Percentiles rank a stretch among this genome's conserved stretches.
phyloP scores from a whole-genome alignment of 2,113 vertebrate species.

The pig (Sus scrofa) region DNA sequence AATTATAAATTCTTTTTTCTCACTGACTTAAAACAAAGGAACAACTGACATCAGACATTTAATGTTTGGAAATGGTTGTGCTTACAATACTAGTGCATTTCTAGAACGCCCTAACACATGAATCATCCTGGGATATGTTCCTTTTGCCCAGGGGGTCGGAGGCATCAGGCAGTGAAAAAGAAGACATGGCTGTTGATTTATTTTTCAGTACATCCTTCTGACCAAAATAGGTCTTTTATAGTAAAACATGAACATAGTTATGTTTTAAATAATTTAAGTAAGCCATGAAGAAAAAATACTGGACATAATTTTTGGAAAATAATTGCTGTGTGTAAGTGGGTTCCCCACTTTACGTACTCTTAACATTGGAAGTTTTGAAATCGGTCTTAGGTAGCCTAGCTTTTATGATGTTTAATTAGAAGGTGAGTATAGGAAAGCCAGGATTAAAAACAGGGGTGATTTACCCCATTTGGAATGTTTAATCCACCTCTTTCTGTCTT shows the following conservation, averaged over 20 bases:
- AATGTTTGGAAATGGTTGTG: background rate
- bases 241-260: background rate
- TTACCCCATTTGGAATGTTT: background rate
- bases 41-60: background rate
- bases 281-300: background rate
- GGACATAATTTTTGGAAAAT: background rate
- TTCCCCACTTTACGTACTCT: background rate
- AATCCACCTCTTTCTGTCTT: constrained; percentile 13
- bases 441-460: constrained; percentile 3
- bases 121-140: background rate
- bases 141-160: background rate
- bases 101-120: background rate
- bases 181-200: background rate
- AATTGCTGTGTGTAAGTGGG: background rate
- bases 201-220: background rate
- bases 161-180: background rate
- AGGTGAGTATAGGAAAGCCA: background rate
- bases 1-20: constrained; percentile 6
- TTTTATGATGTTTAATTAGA: constrained; percentile 10
- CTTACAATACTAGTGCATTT: background rate
- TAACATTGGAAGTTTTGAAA: background rate
- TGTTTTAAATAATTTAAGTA: background rate
- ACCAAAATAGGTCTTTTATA: background rate
- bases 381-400: background rate
- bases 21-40: constrained; percentile 3